These are phyloP conservation scores for Porites divaricata DNA, from an alignment of 92 coral and sea anemone genomes.

Conservation along the genomic window DNA sequence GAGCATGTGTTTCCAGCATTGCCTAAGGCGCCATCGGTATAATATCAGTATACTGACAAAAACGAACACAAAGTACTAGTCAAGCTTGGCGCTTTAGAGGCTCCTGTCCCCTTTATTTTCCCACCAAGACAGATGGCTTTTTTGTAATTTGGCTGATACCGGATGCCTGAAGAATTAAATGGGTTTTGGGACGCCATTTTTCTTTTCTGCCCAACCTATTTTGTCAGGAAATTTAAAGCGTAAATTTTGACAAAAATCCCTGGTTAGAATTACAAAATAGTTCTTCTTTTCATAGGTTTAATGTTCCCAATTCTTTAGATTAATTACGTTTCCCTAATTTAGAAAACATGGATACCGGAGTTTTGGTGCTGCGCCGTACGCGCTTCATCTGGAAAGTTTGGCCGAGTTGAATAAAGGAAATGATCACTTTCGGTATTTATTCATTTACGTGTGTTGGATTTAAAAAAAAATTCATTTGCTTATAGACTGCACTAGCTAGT, in stretches of 20 bases:
- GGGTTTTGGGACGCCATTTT: neutral
- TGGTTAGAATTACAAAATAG: slow-evolving; percentile 27
- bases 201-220: slow-evolving; percentile 6
- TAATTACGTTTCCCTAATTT: slow-evolving; percentile 6
- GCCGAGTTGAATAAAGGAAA: neutral
- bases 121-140: slow-evolving; percentile 42
- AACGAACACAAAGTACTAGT: neutral
- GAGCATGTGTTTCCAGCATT: slow-evolving; percentile 42
- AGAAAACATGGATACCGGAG: neutral
- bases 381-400: slow-evolving; percentile 11
- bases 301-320: neutral
- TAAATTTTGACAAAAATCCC: neutral
- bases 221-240: neutral
- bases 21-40: slow-evolving; percentile 40
- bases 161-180: neutral
- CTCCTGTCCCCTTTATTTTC: slow-evolving; percentile 25
- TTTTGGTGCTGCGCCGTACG: neutral
- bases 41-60: neutral
- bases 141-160: slow-evolving; percentile 8
- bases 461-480: no score
- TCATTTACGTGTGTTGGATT: no score
- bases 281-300: neutral
- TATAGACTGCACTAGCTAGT: no score
- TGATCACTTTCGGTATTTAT: no score
- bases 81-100: slow-evolving; percentile 18